Base-by-base conservation (phyloP, 2,797 vertebrate species). In the Aplochiton taeniatus region DNA sequence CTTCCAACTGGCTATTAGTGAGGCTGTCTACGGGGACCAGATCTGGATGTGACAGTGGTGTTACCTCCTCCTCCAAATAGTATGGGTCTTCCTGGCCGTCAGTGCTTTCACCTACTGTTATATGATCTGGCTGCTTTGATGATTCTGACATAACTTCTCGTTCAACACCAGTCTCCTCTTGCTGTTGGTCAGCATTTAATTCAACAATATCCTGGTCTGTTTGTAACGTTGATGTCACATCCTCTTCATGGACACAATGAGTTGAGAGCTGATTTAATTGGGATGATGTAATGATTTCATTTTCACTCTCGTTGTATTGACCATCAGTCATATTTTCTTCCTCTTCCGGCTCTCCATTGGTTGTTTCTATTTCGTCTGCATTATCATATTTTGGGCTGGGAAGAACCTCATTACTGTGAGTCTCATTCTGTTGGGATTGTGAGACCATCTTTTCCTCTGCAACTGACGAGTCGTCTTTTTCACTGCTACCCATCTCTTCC, bases 111-210 rank as follows among this genome's bases (percentile, higher is more conserved):
- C 58, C 18, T 16, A 10, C 4, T 44, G 58, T 49, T 4, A 41
- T 14, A 49, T 58, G 17, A 16, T 58, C 3, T 63, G 63, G 55
- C 11, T 65, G 65, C 46, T 46, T 16, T 50, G 20, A 11, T 69
- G 58, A 50, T 18, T 73, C 68, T 56, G 63, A 9, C 4, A 43
- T 12, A 45, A 45, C 44, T 4, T 61, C 45, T 20, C 61, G 46
- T 42, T 70, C 41, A 58, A 46, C 8, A 18, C 48, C 58, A 13
- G 9, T 18, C 11, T 71, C 63, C 3, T 58, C 66, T 56, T 48
- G 17, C 10, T 78, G 63, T 17, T 63, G 45, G 47, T 13, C 17
- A 41, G 41, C 4, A 49, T 62, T 31, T 49, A 8, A 58, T 20
- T 14, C 11, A 19, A 7, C 17, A 13, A 18, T 14, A 12, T 14